Conservation (phyloP, 2,888 invertebrate genomes). For the Oxystoma pomonae region DNA sequence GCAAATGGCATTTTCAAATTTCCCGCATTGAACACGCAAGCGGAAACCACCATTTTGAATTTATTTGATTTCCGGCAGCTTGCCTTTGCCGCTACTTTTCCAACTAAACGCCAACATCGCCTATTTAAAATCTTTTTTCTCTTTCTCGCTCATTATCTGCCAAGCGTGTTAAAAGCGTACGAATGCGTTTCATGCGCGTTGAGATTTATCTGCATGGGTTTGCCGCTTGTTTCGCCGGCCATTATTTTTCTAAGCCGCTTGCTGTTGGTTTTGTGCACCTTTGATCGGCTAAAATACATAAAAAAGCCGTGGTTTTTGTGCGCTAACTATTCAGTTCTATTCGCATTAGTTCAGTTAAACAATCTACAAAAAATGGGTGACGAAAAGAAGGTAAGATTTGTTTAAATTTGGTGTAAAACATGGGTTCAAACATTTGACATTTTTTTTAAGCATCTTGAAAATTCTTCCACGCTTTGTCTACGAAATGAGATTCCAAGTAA, state of each 20-base stretch:
- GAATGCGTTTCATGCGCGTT: neutral
- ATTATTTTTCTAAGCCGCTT: conserved; percentile 35
- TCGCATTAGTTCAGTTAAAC: neutral
- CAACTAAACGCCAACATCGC: neutral
- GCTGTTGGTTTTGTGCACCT: conserved; percentile 29
- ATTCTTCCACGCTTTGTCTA: too few species aligned
- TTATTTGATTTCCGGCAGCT: neutral
- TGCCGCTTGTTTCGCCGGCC: conserved; percentile 40
- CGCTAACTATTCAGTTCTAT: neutral
- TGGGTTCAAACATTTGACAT: too few species aligned
- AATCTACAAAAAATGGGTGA: conserved; percentile 37
- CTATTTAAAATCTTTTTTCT: neutral
- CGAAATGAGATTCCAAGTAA: too few species aligned
- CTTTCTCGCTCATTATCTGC: neutral
- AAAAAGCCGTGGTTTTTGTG: neutral
- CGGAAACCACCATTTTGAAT: neutral
- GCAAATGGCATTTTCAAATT: too few species aligned
- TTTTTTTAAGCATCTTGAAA: too few species aligned
- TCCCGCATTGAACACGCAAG: neutral
- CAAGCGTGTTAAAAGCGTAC: neutral
- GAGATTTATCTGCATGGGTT: conserved; percentile 11
- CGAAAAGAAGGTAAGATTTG: conserved; percentile 40
- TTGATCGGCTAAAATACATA: neutral
- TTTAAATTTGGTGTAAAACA: too few species aligned
- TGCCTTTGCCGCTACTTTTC: neutral